phyloP scores from a whole-genome alignment of 2,888 invertebrate species.

The Oscheius onirici region DNA sequence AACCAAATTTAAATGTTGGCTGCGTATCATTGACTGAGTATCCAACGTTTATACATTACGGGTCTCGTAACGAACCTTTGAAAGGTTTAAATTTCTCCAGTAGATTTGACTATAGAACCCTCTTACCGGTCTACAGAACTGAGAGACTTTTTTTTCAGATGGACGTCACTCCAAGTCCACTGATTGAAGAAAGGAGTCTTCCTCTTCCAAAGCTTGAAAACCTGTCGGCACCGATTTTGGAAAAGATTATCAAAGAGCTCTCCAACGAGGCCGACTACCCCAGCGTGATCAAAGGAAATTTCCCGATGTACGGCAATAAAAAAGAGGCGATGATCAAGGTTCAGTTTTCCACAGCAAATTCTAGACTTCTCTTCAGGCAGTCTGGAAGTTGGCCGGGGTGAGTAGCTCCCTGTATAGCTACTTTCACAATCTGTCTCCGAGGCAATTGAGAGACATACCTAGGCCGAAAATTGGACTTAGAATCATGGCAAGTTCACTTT shows the following conservation, averaged over 20 bases:
- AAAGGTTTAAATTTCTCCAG: too few relatives aligned
- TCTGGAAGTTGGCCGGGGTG: conserved; percentile 10
- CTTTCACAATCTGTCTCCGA: neutral
- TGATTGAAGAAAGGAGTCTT: neutral
- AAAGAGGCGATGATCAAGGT: neutral
- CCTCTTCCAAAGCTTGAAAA: neutral
- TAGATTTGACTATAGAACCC: too few relatives aligned
- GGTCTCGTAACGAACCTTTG: too few relatives aligned
- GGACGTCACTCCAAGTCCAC: too few relatives aligned
- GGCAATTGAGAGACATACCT: neutral
- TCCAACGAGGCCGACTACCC: neutral
- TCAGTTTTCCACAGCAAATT: neutral
- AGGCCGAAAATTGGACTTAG: conserved; percentile 14
- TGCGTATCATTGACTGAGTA: too few relatives aligned
- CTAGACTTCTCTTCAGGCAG: neutral
- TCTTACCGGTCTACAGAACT: neutral
- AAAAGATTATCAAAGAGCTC: neutral
- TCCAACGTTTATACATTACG: too few relatives aligned
- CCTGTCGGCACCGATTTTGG: neutral
- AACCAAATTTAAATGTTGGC: too few relatives aligned
- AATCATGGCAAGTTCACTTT: neutral
- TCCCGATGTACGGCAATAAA: neutral
- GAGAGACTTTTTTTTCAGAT: neutral
- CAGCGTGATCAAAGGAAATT: neutral
- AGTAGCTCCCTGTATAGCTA: neutral